Evolutionary conservation across 2,888 invertebrate genomes (phyloP).

Genomic region (Andrena flavipes): DNA sequence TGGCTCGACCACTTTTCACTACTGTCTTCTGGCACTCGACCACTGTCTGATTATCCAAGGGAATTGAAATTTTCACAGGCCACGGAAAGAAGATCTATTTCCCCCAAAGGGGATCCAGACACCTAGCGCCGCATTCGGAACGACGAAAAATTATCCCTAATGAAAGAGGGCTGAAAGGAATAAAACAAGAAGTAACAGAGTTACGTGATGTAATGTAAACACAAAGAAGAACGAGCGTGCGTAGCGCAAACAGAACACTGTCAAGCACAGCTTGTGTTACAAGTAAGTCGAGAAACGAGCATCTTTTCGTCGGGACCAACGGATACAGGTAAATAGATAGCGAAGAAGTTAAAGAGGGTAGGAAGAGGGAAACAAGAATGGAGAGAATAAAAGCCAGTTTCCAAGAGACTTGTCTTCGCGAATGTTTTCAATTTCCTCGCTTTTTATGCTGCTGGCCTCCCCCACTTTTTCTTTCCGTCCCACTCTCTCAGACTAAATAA

Average conservation of each 20-base stretch:
- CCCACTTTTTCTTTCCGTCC: too few species aligned
- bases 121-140: neutral
- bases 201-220: neutral
- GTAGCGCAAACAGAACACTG: conserved; percentile 13
- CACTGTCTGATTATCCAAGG: too few species aligned
- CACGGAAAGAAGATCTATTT: too few species aligned
- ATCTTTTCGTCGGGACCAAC: conserved; percentile 13
- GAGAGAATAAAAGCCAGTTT: conserved; percentile 17
- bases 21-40: too few species aligned
- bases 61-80: too few species aligned
- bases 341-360: conserved; percentile 7
- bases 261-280: conserved; percentile 24
- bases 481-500: neutral
- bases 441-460: neutral
- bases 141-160: neutral
- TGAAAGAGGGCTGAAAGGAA: too few species aligned
- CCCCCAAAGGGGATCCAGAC: too few species aligned
- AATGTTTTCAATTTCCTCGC: conserved; percentile 59
- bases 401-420: conserved; percentile 37
- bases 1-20: too few species aligned
- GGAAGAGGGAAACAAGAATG: neutral
- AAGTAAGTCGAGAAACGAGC: conserved; percentile 26
- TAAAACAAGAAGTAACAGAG: neutral
- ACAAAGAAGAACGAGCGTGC: conserved; percentile 5
- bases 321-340: conserved; percentile 31